Evolutionary conservation across 2,113 vertebrate species (phyloP), one percentile per base, ranked within the genome.

Genomic region (Eurypyga helias): DNA sequence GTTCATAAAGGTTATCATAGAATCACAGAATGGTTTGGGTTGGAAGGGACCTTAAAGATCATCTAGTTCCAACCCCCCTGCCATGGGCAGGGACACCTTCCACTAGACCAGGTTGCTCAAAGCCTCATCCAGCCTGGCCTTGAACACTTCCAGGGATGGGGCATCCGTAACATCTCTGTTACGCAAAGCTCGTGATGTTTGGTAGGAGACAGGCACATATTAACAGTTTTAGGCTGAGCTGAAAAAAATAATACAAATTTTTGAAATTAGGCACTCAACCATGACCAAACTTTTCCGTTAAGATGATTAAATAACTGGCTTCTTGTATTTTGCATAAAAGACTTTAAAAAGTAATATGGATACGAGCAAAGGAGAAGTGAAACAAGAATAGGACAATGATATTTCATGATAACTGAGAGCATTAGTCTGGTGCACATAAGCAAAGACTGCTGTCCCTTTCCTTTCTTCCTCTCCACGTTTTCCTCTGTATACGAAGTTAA

Each of bases 291-390:
- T 91, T 93, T 91, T 97, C 89, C 6, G 87, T 94, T 95, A 84
- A 83, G 83, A 89, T 81, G 57, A 84, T 84, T 91, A 89, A 95
- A 87, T 70, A 87, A 83, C 65, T 85, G 80, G 52, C 48, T 82
- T 62, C 58, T 89, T 1, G 1, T 36, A 69, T 58, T 97, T 96
- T 97, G 95, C 97, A 97, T 95, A 89, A 38, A 92, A 82, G 69
- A 64, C 75, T 95, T 79, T 0, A 87, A 94, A 92, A 76, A 6
- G 12, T 55, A 82, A 76, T 51, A 96, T 41, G 83, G 94, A 97
- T 92, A 45, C 7, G 11, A 4, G 23, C 36, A 61, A 96, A 95
- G 58, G 73, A 92, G 95, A 97, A 97, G 96, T 96, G 97, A 97
- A 97, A 97, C 93, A 91, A 84, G 66, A 95, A 89, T 49, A 33